Evolutionary conservation across 2,888 invertebrate species (phyloP).

Genomic region (Azorinus chamasolen): DNA sequence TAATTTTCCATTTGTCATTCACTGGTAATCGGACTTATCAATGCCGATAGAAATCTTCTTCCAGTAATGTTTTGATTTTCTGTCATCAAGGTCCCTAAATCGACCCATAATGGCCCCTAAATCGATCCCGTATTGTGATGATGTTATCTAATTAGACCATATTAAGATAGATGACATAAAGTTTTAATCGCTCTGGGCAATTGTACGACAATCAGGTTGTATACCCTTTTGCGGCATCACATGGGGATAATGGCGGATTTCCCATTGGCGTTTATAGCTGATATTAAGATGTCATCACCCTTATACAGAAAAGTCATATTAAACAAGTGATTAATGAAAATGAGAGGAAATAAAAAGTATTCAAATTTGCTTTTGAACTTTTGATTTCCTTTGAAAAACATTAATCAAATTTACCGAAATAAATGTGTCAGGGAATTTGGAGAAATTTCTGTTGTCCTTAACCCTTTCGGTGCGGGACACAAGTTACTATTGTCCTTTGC

Average conservation of each 20-base stretch:
- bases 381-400: no score
- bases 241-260: no score
- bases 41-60: constrained; percentile 33
- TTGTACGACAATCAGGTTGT: constrained; percentile 39
- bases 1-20: constrained; percentile 66
- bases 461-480: no score
- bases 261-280: constrained; percentile 17
- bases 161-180: constrained; percentile 52
- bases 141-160: constrained; percentile 56
- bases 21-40: constrained; percentile 34
- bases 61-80: constrained; percentile 42
- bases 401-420: no score
- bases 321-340: constrained; percentile 55
- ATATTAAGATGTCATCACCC: constrained; percentile 57
- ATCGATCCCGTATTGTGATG: constrained; percentile 60
- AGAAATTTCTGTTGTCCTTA: no score
- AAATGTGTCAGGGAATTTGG: no score
- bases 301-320: constrained; percentile 37
- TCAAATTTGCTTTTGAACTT: no score
- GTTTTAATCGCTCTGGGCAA: constrained; percentile 34
- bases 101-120: constrained; percentile 59
- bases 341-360: constrained; percentile 22
- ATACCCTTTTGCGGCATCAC: no score
- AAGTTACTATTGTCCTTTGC: no score
- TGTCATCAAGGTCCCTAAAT: constrained; percentile 58